Conservation (phyloP, 1,140 invertebrate genomes). For the Chionoecetes opilio region DNA sequence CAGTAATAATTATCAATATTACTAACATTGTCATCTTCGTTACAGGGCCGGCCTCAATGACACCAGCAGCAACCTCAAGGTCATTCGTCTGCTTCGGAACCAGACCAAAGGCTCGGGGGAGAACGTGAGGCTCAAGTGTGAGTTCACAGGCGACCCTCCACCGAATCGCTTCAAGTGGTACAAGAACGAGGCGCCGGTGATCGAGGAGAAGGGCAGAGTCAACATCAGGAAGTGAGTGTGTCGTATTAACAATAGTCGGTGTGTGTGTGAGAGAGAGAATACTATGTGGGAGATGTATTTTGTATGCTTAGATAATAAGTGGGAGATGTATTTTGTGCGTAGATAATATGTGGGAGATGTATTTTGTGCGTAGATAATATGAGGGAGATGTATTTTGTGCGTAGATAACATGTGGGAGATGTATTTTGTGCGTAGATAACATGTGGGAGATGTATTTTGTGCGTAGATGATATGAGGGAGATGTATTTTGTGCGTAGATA, state of each 20-base stretch:
- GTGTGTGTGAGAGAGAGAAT: not conserved
- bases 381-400: not conserved
- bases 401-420: not conserved
- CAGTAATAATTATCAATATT: not conserved
- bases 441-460: no score
- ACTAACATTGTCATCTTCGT: not conserved
- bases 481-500: no score
- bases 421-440: not conserved
- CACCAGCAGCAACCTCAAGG: conserved; percentile 81
- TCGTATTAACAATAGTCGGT: no score
- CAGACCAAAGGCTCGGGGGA: conserved; percentile 87
- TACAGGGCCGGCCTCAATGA: conserved; percentile 75
- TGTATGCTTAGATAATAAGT: no score
- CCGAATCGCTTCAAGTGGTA: conserved; percentile 87
- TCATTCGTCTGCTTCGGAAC: conserved; percentile 85
- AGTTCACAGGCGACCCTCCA: conserved; percentile 87
- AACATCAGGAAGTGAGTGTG: conserved; percentile 83
- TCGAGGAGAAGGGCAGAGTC: conserved; percentile 85
- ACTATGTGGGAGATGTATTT: no score
- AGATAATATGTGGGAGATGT: no score
- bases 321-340: no score
- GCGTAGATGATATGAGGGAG: no score
- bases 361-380: no score
- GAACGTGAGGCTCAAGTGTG: conserved; percentile 87
- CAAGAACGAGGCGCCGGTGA: conserved; percentile 88